These are phyloP conservation scores for Ciconia nigra DNA, from an alignment of 2,797 vertebrate species.

Conservation along the genomic window DNA sequence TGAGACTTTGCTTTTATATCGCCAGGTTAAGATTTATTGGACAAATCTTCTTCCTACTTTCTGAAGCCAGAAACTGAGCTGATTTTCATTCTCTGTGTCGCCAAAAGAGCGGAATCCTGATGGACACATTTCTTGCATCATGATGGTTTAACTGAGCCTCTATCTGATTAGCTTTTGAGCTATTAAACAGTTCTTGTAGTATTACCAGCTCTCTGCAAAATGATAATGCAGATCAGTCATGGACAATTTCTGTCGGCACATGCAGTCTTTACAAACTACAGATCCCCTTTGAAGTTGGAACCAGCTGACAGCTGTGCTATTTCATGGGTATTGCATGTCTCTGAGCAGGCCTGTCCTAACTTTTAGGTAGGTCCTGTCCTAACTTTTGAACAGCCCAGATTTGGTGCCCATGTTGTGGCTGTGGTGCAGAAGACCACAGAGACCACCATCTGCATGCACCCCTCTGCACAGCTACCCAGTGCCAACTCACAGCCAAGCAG, in stretches of 20 bases:
- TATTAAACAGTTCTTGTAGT: constrained; percentile 16
- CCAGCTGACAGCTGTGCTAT: neutral
- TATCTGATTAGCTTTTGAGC: constrained; percentile 7
- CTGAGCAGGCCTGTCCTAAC: too few relatives aligned
- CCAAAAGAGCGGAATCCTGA: neutral
- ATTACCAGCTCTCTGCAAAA: constrained; percentile 15
- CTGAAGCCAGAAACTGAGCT: neutral
- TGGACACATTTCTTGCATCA: neutral
- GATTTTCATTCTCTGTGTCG: neutral
- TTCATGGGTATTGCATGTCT: neutral
- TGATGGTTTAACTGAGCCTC: constrained; percentile 6
- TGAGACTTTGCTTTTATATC: neutral
- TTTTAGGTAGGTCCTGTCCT: too few relatives aligned
- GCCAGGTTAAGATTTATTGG: neutral
- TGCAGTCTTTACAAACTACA: neutral
- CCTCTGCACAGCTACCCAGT: neutral
- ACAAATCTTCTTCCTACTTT: neutral
- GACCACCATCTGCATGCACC: neutral
- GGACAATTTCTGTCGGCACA: constrained; percentile 4
- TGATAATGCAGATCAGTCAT: constrained; percentile 8
- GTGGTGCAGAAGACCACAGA: neutral
- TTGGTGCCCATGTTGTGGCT: neutral
- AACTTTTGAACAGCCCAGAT: neutral
- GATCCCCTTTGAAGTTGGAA: neutral
- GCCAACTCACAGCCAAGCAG: neutral